phyloP scores from a whole-genome alignment of 35 echinoderm and acorn worm genomes.

The Heliocidaris tuberculata region DNA sequence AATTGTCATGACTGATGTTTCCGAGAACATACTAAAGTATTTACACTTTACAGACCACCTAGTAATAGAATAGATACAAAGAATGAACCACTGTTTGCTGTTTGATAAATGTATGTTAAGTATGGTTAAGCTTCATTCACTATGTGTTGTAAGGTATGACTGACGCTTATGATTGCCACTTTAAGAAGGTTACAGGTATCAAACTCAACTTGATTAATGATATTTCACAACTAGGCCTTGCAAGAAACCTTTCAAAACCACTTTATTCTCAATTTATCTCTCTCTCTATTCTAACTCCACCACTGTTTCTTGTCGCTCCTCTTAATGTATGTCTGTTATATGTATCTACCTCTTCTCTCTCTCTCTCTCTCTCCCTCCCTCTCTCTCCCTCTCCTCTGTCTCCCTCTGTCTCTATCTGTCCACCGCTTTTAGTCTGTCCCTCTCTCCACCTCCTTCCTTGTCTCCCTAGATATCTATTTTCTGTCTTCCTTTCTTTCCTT shows the following conservation, averaged over 20 bases:
- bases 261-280: background rate
- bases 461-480: background rate
- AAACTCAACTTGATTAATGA: background rate
- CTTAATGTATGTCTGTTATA: too few relatives aligned
- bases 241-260: background rate
- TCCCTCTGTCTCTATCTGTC: background rate
- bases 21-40: background rate
- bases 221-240: background rate
- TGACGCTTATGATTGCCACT: background rate
- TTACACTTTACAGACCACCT: background rate
- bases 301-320: too few relatives aligned
- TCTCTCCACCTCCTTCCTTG: background rate
- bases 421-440: background rate
- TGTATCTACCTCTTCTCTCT: background rate
- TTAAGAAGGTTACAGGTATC: background rate
- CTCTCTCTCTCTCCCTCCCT: background rate
- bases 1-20: background rate
- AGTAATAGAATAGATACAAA: background rate
- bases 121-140: background rate
- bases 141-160: background rate
- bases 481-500: background rate
- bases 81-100: background rate
- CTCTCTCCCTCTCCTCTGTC: background rate
- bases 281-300: background rate
- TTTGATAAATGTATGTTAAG: background rate